A percentile compares a stretch with the other conserved stretches of the same genome.
Conservation (phyloP, 1,140 invertebrate genomes). For the Drosophila pallidifrons region DNA sequence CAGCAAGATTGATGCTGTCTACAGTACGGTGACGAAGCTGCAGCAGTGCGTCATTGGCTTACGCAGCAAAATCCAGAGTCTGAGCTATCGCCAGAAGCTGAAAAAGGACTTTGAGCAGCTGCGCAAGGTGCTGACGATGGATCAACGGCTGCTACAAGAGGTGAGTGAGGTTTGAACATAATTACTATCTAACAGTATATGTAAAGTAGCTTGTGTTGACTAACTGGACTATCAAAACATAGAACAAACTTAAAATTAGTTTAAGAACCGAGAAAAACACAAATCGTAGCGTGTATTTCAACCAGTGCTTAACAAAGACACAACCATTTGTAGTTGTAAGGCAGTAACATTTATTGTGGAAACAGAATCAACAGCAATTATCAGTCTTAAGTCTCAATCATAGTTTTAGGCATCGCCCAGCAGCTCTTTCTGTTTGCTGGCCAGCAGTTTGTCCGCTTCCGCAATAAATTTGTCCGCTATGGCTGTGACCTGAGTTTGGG, state of each 20-base stretch:
- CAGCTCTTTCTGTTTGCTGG: constrained; percentile 91
- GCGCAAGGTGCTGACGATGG: constrained; percentile 62
- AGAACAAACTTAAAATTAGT: no score
- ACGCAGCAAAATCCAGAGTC: constrained; percentile 72
- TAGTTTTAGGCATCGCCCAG: constrained; percentile 84
- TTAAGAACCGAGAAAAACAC: no score
- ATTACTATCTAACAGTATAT: neutral
- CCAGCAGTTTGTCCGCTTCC: constrained; percentile 89
- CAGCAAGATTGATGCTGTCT: constrained; percentile 73
- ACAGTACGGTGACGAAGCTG: constrained; percentile 53
- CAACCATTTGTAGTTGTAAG: constrained; percentile 1
- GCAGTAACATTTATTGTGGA: constrained; percentile 59
- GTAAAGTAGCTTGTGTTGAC: no score
- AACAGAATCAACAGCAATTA: constrained; percentile 18
- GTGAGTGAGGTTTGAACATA: constrained; percentile 49
- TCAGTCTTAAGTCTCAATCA: neutral
- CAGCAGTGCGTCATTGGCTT: constrained; percentile 64
- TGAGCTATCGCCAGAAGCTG: constrained; percentile 68
- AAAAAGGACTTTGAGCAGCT: constrained; percentile 74
- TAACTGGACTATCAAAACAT: no score
- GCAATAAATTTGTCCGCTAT: constrained; percentile 88
- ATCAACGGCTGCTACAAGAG: constrained; percentile 63
- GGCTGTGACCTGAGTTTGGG: constrained; percentile 89
- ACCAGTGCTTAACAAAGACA: no score
- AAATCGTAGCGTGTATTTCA: no score